These are phyloP conservation scores for Erannis defoliaria DNA, from an alignment of 2,888 invertebrate genomes.

Conservation along the genomic window DNA sequence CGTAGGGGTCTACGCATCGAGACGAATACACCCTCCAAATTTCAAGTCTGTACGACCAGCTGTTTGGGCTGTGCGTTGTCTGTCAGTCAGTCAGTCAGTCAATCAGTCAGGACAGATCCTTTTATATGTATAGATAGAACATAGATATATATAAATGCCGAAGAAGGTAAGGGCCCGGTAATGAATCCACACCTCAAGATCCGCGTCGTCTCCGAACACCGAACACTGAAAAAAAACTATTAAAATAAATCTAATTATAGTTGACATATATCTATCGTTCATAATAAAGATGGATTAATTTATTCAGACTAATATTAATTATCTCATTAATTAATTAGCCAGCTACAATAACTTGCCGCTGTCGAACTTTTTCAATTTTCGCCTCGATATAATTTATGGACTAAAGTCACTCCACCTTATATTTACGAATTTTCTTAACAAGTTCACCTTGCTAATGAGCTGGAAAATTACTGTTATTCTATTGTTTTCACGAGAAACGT, in stretches of 20 bases:
- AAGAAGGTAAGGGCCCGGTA: too few species aligned
- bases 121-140: too few species aligned
- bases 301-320: conserved; percentile 42
- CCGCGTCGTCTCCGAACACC: too few species aligned
- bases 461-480: conserved; percentile 46
- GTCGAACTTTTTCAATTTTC: conserved; percentile 52
- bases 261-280: conserved; percentile 18
- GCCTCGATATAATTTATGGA: conserved; percentile 41
- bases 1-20: too few species aligned
- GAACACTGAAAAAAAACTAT: too few species aligned
- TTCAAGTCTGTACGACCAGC: too few species aligned
- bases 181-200: too few species aligned
- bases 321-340: conserved; percentile 47
- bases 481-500: conserved; percentile 35
- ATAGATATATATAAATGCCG: too few species aligned
- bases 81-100: too few species aligned
- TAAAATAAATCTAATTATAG: not conserved
- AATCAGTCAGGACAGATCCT: too few species aligned
- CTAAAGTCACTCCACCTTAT: conserved; percentile 39
- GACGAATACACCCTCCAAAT: too few species aligned
- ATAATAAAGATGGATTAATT: conserved; percentile 13
- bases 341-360: conserved; percentile 43
- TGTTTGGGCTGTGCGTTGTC: too few species aligned
- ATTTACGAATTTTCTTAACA: conserved; percentile 41
- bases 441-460: conserved; percentile 47